Evolutionary conservation across 2,113 vertebrate genomes (phyloP).

Genomic region (Pipa parva): DNA sequence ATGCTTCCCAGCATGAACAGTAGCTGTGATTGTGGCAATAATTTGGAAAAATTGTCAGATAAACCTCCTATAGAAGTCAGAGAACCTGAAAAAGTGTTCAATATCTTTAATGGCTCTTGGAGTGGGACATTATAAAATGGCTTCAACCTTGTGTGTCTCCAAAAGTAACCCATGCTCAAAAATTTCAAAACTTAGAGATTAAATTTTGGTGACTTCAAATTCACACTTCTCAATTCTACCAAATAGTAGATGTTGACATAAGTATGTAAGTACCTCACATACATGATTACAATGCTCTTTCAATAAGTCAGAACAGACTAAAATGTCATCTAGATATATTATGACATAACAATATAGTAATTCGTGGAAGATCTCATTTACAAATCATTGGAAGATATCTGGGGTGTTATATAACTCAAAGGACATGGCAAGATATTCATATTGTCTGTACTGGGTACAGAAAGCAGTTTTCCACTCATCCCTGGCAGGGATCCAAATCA

Average conservation of each 20-base stretch:
- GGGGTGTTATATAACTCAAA: not conserved
- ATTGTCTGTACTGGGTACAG: not conserved
- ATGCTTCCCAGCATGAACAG: no score
- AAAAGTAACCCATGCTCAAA: no score
- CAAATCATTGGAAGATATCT: not conserved
- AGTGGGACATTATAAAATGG: no score
- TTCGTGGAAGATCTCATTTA: not conserved
- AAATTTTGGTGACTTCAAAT: no score
- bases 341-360: not conserved
- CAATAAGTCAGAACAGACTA: not conserved
- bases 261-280: not conserved
- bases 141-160: no score
- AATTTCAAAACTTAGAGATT: no score
- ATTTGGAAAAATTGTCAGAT: no score
- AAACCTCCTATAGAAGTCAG: no score
- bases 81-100: no score
- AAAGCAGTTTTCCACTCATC: not conserved
- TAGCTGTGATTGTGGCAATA: no score
- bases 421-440: not conserved
- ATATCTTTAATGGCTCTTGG: no score
- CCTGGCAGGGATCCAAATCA: not conserved
- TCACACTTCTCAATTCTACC: not conserved
- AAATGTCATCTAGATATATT: not conserved
- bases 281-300: not conserved
- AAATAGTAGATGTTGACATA: not conserved